Conservation (phyloP, 1,140 invertebrate species). For the Lethocerus indicus region DNA sequence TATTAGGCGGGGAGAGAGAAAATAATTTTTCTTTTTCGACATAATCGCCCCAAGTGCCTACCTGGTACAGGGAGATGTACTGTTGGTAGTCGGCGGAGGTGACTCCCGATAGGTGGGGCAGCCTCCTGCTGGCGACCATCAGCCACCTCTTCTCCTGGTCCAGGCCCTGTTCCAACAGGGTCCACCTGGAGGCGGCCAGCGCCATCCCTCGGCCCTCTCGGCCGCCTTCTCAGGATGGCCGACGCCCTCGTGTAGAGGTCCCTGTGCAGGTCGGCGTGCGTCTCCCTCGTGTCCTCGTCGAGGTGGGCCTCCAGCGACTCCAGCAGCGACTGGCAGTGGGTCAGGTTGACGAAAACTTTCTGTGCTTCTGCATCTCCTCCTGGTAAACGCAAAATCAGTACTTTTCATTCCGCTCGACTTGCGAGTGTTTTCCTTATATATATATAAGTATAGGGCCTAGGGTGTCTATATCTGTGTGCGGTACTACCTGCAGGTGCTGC, state of each 20-base stretch:
- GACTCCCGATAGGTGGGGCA: constrained; percentile 57
- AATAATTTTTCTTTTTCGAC: too few relatives aligned
- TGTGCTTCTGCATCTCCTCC: constrained; percentile 74
- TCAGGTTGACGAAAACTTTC: constrained; percentile 77
- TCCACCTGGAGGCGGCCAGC: constrained; percentile 65
- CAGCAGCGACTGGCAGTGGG: constrained; percentile 63
- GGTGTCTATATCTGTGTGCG: not conserved
- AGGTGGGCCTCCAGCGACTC: constrained; percentile 70
- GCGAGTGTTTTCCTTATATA: too few relatives aligned
- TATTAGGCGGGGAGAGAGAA: too few relatives aligned
- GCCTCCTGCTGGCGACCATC: constrained; percentile 56
- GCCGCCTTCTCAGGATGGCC: constrained; percentile 57
- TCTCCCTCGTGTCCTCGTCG: constrained; percentile 54
- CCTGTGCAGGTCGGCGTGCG: constrained; percentile 55
- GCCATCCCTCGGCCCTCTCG: constrained; percentile 62
- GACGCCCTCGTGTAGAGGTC: constrained; percentile 54
- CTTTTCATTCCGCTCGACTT: too few relatives aligned
- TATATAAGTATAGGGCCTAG: too few relatives aligned
- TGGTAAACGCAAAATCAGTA: too few relatives aligned
- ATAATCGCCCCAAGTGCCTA: too few relatives aligned
- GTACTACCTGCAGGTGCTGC: constrained; percentile 42
- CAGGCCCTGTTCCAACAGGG: constrained; percentile 57
- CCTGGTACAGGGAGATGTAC: constrained; percentile 63
- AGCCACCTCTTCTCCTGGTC: constrained; percentile 67
- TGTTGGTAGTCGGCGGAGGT: constrained; percentile 65